Evolutionary conservation across 2,888 invertebrate genomes (phyloP).

Genomic region (Dryococelus australis): DNA sequence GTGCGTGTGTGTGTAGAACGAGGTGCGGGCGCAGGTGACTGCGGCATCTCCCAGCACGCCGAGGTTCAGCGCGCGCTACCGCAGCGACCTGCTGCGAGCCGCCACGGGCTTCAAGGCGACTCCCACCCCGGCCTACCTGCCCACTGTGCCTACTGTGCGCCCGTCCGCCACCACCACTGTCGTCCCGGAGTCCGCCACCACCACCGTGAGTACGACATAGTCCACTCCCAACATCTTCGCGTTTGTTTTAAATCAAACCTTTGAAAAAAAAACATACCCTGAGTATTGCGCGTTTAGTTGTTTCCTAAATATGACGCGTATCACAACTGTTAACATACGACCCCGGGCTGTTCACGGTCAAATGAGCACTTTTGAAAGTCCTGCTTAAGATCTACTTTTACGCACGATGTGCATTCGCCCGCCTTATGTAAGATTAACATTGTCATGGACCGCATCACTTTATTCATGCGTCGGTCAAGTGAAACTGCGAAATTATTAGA

Average conservation of each 20-base stretch:
- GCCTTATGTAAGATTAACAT: too few relatives aligned
- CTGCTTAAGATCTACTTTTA: too few relatives aligned
- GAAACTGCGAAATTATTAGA: too few relatives aligned
- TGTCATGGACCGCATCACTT: too few relatives aligned
- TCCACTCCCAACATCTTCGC: background rate
- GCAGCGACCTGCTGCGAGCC: conserved; percentile 56
- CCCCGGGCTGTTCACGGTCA: too few relatives aligned
- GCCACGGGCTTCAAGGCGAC: conserved; percentile 58
- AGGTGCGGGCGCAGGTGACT: background rate
- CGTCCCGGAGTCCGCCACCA: background rate
- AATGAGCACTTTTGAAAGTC: too few relatives aligned
- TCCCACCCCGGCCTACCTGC: conserved; percentile 68
- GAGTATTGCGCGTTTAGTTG: background rate
- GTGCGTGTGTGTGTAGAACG: background rate
- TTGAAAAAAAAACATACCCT: too few relatives aligned
- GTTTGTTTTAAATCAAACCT: too few relatives aligned
- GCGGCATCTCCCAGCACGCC: conserved; percentile 24
- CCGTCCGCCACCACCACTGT: background rate
- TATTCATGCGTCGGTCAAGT: too few relatives aligned
- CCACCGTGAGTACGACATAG: conserved; percentile 25
- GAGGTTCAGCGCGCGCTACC: conserved; percentile 68
- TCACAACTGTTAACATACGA: too few relatives aligned
- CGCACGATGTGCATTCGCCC: too few relatives aligned
- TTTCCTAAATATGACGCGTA: too few relatives aligned
- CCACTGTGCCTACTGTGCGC: conserved; percentile 67